Percentiles rank a stretch among this genome's conserved stretches.
phyloP scores from a whole-genome alignment of 2,113 vertebrate species.

The Forbesichthys agassizii region DNA sequence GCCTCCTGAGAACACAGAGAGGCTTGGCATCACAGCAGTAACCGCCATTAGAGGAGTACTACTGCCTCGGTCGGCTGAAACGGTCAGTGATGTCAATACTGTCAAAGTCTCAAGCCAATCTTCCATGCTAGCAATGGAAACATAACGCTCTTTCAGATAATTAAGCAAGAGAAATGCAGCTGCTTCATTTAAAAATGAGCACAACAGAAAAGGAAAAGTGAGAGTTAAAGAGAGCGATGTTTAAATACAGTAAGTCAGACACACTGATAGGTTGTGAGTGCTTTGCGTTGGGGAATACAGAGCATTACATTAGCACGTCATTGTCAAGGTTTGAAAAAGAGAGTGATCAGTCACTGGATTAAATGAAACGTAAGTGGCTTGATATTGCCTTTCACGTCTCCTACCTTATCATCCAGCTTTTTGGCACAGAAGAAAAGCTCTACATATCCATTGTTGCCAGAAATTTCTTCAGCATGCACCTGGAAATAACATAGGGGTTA shows the following conservation, averaged over 20 bases:
- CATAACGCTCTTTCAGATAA: no score
- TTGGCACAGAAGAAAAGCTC: conserved; percentile 89
- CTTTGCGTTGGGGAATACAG: conserved; percentile 36
- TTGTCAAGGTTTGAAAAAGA: neutral
- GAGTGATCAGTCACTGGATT: neutral
- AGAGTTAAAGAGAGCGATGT: conserved; percentile 18
- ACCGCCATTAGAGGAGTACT: conserved; percentile 45
- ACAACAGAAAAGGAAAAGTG: conserved; percentile 14
- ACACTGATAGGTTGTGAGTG: conserved; percentile 13
- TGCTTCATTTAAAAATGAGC: no score
- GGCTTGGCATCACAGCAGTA: conserved; percentile 48
- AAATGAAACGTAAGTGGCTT: neutral
- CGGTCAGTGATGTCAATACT: conserved; percentile 34
- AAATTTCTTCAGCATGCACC: conserved; percentile 93
- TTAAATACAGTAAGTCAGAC: conserved; percentile 25
- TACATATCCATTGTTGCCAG: conserved; percentile 91
- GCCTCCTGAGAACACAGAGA: conserved; percentile 31
- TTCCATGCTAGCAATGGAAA: no score
- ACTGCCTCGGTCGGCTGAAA: conserved; percentile 64
- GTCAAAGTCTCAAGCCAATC: conserved; percentile 5
- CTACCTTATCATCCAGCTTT: conserved; percentile 94
- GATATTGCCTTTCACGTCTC: conserved; percentile 1
- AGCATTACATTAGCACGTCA: conserved; percentile 16
- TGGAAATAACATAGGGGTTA: conserved; percentile 48
- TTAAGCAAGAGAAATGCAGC: no score